A percentile compares a stretch with the other conserved stretches of the same genome.
Conservation (phyloP, 2,113 vertebrate genomes). For the Oxygymnocypris stewartii region DNA sequence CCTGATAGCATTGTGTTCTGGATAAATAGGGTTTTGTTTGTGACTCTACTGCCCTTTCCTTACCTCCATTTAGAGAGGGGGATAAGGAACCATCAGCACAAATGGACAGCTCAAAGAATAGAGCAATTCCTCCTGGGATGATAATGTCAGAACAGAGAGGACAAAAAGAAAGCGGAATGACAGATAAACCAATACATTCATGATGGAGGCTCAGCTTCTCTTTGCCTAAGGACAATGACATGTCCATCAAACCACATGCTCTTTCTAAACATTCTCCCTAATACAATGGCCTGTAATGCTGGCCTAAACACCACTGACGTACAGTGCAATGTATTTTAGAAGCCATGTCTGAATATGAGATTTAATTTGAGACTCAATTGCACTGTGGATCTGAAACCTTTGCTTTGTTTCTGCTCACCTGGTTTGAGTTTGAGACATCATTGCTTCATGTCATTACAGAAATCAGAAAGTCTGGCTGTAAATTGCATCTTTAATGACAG, state of each 20-base stretch:
- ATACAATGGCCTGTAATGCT: background rate
- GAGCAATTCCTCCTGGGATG: slow-evolving; percentile 34
- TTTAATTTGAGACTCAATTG: background rate
- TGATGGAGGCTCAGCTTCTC: slow-evolving; percentile 19
- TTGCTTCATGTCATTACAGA: slow-evolving; percentile 49
- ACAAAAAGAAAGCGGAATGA: slow-evolving; percentile 1
- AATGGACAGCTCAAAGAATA: slow-evolving; percentile 44
- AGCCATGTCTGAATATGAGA: background rate
- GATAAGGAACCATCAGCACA: slow-evolving; percentile 26
- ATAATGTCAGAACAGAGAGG: slow-evolving; percentile 26
- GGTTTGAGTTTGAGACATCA: background rate
- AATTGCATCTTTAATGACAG: slow-evolving; percentile 51
- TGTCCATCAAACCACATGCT: slow-evolving; percentile 9
- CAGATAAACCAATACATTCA: slow-evolving; percentile 39
- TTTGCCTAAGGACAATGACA: slow-evolving; percentile 19
- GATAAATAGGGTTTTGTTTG: slow-evolving; percentile 46
- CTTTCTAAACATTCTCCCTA: background rate
- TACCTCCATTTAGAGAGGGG: slow-evolving; percentile 29
- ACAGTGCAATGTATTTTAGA: background rate
- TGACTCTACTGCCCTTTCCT: slow-evolving; percentile 39
- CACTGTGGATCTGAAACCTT: background rate
- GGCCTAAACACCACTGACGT: background rate
- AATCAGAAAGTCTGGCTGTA: slow-evolving; percentile 47
- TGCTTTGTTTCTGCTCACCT: slow-evolving; percentile 8
- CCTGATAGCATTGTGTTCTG: slow-evolving; percentile 42